Evolutionary conservation across 2,888 invertebrate genomes (phyloP), one percentile per base, ranked within the genome.

Genomic region (Eugnorisma glareosa): DNA sequence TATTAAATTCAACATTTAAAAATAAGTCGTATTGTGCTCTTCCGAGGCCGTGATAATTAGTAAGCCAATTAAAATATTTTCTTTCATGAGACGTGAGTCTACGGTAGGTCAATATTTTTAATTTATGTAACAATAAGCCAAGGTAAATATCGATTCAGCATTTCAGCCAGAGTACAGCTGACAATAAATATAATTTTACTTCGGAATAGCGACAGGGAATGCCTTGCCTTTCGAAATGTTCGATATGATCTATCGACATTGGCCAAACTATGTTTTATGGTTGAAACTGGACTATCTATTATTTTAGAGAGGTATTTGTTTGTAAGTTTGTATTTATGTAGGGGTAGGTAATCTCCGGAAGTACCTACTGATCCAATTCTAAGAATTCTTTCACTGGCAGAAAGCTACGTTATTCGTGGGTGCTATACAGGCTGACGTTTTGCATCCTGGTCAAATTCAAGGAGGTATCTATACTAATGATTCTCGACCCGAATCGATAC

Each of bases 241-340:
- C 43, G 68, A 69, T 66, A 77, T 78, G 57, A 80, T 77, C 68
- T 83, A 78, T 68, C 64, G 83, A 81, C 21, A 75, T 28, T 81
- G 35, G 3, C n/a, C 54, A 37, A 63, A 67, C 64, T 66, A 35
- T 35, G 7, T 81, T 66, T 64, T 45, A 67, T 35, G 40, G 28
- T 24, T n/a, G 31, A 54, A 67, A 45, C 18, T n/a, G 51, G 21
- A 21, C n/a, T 66, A 48, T 43, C 40, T 11, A 40, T 40, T 37
- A 37, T 10, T 37, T 10, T 37, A 37, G 7, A 37, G 37, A 37
- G 7, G 37, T 37, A 37, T 37, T 37, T 37, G 40, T 40, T 40
- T 40, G 40, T 40, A 40, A 40, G 10, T 40, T 40, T 40, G 40
- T 40, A n/a, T n/a, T n/a, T n/a, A 11, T 40, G 40, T 40, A 40